These are phyloP conservation scores for Todus mexicanus DNA, from an alignment of 2,797 vertebrate genomes.

Conservation along the genomic window DNA sequence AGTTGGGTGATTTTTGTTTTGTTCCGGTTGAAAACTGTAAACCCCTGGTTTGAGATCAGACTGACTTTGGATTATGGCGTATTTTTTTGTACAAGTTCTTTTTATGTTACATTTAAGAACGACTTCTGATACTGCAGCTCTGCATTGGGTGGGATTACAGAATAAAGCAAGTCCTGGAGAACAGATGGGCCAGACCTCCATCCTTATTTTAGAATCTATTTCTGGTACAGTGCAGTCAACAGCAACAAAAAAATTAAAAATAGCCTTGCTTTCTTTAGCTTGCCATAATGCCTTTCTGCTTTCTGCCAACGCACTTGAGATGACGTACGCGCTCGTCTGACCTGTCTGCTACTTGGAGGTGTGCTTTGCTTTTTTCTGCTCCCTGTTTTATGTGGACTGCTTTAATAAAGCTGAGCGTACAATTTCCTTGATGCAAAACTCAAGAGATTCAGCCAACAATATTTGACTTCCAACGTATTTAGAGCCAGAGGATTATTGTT, in stretches of 20 bases:
- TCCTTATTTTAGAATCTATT: constrained; percentile 27
- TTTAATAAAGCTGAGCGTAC: not conserved
- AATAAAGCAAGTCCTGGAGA: not conserved
- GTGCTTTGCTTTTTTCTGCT: not conserved
- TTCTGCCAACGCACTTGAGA: not conserved
- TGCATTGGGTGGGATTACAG: not conserved
- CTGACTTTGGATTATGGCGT: not conserved
- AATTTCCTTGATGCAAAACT: not conserved
- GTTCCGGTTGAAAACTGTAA: not conserved
- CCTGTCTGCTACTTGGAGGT: not conserved
- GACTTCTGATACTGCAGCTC: not conserved
- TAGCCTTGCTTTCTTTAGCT: not conserved
- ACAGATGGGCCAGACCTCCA: constrained; percentile 16
- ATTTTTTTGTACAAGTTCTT: not conserved
- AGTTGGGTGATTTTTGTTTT: not conserved
- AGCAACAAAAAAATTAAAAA: constrained; percentile 11
- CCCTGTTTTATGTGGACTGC: not conserved
- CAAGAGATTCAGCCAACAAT: not conserved
- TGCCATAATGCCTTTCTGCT: not conserved
- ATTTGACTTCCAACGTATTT: not conserved
- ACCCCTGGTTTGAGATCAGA: not conserved
- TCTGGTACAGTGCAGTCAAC: not conserved
- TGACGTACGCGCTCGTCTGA: not conserved
- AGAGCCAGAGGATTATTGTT: not conserved
- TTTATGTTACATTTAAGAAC: not conserved